These are phyloP conservation scores for Conops quadrifasciatus DNA, from an alignment of 2,888 invertebrate species.

Conservation along the genomic window DNA sequence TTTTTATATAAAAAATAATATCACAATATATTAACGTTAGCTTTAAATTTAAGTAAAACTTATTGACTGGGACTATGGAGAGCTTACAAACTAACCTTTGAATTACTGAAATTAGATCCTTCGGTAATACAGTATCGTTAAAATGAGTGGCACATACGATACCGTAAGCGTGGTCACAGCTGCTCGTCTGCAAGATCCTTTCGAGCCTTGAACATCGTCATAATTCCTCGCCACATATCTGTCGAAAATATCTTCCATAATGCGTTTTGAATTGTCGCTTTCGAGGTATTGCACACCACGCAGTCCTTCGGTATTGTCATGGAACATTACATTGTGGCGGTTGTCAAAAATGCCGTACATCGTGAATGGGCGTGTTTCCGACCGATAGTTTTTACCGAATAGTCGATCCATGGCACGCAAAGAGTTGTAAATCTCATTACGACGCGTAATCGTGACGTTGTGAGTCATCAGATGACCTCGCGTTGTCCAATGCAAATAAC, in stretches of 20 bases:
- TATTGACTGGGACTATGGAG: slow-evolving; percentile 26
- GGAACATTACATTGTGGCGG: slow-evolving; percentile 72
- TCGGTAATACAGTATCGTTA: neutral
- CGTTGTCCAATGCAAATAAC: slow-evolving; percentile 75
- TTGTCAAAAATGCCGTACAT: slow-evolving; percentile 77
- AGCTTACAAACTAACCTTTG: slow-evolving; percentile 9
- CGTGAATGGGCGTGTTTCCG: slow-evolving; percentile 72
- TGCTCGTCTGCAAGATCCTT: neutral
- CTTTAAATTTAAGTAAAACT: slow-evolving; percentile 35
- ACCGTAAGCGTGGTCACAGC: neutral
- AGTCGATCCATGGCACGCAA: slow-evolving; percentile 75
- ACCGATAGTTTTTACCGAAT: slow-evolving; percentile 72
- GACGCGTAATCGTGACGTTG: slow-evolving; percentile 67
- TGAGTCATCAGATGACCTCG: slow-evolving; percentile 74
- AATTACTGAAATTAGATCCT: neutral
- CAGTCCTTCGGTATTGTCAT: slow-evolving; percentile 60
- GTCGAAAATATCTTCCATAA: slow-evolving; percentile 60
- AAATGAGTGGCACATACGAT: neutral
- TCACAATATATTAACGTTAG: slow-evolving; percentile 41
- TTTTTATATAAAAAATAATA: slow-evolving; percentile 41
- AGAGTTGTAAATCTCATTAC: slow-evolving; percentile 76
- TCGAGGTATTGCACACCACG: slow-evolving; percentile 55
- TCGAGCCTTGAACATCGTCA: slow-evolving; percentile 28
- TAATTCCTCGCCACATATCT: slow-evolving; percentile 54
- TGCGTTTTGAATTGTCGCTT: slow-evolving; percentile 57